Conservation (phyloP, 2,797 vertebrate genomes). For the Sebastes matsubarae region DNA sequence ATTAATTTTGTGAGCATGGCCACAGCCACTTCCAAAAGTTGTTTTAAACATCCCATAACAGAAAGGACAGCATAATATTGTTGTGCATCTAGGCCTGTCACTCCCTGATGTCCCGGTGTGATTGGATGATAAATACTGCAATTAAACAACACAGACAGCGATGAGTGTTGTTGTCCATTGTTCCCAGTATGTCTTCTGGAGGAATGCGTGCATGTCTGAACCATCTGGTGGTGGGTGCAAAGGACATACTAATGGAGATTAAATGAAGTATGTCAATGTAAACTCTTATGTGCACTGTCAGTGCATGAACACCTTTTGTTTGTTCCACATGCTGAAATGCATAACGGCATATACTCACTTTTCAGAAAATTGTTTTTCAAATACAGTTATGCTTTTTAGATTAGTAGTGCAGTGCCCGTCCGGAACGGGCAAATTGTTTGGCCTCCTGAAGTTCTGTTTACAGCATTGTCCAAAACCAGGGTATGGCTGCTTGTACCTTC, state of each 20-base stretch:
- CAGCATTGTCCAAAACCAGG: too few species aligned
- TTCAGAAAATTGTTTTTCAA: not conserved
- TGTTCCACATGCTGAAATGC: not conserved
- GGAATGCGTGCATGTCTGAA: constrained; percentile 43
- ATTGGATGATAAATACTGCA: constrained; percentile 61
- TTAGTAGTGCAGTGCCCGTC: too few species aligned
- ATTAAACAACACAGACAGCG: constrained; percentile 45
- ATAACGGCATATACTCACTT: not conserved
- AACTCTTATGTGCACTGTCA: not conserved
- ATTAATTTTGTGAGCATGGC: not conserved
- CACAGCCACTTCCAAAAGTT: not conserved
- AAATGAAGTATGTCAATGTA: not conserved
- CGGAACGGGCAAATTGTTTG: too few species aligned
- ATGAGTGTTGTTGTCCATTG: constrained; percentile 39
- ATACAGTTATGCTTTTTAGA: not conserved
- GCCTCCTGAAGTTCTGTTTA: too few species aligned
- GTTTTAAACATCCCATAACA: constrained; percentile 9
- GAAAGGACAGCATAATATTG: constrained; percentile 26
- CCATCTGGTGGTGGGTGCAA: constrained; percentile 45
- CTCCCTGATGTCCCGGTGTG: constrained; percentile 37
- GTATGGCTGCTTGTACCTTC: too few species aligned
- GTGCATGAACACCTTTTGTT: not conserved
- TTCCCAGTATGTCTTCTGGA: constrained; percentile 17
- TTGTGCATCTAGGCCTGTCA: constrained; percentile 35
- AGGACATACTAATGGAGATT: constrained; percentile 18